A percentile compares a stretch with the other conserved stretches of the same genome.
These are phyloP conservation scores for Lasioglossum lativentre DNA, from an alignment of 2,888 invertebrate genomes.

Conservation along the genomic window DNA sequence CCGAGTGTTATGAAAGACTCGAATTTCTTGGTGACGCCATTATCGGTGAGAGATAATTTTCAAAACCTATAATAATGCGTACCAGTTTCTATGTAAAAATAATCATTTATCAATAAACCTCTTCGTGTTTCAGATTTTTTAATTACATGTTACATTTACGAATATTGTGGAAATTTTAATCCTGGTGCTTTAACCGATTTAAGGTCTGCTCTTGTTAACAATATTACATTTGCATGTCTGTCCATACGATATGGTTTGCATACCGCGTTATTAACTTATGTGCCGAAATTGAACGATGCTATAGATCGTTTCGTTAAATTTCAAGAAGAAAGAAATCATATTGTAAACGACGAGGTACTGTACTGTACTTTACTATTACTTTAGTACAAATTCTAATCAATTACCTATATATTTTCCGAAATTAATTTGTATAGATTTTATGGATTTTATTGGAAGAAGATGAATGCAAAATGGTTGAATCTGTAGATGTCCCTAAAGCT, in stretches of 20 bases:
- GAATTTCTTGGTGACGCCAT: constrained; percentile 70
- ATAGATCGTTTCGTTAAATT: constrained; percentile 88
- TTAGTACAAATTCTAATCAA: background rate
- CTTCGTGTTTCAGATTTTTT: constrained; percentile 89
- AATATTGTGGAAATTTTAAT: constrained; percentile 88
- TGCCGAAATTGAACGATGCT: constrained; percentile 85
- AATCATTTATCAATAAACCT: background rate
- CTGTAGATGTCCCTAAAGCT: constrained; percentile 96
- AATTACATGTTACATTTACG: constrained; percentile 94
- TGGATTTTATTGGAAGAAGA: constrained; percentile 88
- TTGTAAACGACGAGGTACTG: constrained; percentile 88
- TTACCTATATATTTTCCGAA: constrained; percentile 18
- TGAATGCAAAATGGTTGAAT: constrained; percentile 88
- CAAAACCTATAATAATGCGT: background rate
- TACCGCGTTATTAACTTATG: constrained; percentile 88
- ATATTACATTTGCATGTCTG: constrained; percentile 96
- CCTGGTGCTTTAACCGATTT: constrained; percentile 97
- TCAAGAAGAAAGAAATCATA: constrained; percentile 87
- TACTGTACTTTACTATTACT: background rate
- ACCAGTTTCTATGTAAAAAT: background rate
- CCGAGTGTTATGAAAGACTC: constrained; percentile 92
- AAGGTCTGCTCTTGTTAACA: constrained; percentile 97
- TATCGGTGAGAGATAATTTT: constrained; percentile 54
- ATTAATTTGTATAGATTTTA: constrained; percentile 81
- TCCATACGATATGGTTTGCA: constrained; percentile 95